Base-by-base conservation (phyloP, 2,888 invertebrate genomes). In the Dysmachus trigonus region DNA sequence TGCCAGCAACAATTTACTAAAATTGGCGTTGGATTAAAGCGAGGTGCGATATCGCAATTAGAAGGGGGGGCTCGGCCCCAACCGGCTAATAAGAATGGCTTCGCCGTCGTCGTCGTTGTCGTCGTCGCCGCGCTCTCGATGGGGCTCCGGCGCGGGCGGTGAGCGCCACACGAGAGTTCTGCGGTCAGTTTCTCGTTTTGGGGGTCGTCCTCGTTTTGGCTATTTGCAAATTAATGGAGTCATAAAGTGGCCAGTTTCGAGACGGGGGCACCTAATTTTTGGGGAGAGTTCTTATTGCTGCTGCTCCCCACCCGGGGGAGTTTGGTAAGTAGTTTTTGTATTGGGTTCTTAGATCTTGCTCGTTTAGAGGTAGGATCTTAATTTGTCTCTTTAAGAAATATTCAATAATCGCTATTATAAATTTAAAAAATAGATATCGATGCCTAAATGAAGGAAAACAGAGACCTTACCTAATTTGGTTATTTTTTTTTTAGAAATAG, bases 21-120 rank as follows among this genome's bases (percentile, higher is more conserved):
- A 81, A 53, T 53, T 81, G 81, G 81, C 53, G 81, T 33, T 18
- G 30, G 18, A 33, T 81, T 18, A 53, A 33, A 10, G n/a, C 15
- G 15, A 81, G 53, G 81, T 81, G 53, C 47, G 53, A 81, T 81
- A 81, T 81, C 18, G 18, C 81, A 81, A 81, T 81, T 81, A 81
- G 53, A 81, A 47, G 30, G 53, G 81, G 62, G 30, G 33, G 51
- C n/a, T n/a, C 7, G 62, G 10, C 62, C 62, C 62, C 47, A 27
- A n/a, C 1, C 77, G 47, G 47, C 6, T 77, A 38, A 41, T 33
- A 18, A 74, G 72, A 7, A 72, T 18, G 31, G 27, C n/a, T 51
- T 7, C 47, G 15, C 2, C 47, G 47, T n/a, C 47, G 47, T n/a
- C n/a, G n/a, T n/a, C n/a, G n/a, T n/a, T n/a, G n/a, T n/a, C n/a